Base-by-base conservation (phyloP, 2,113 vertebrate genomes). In the Zapornia atra region DNA sequence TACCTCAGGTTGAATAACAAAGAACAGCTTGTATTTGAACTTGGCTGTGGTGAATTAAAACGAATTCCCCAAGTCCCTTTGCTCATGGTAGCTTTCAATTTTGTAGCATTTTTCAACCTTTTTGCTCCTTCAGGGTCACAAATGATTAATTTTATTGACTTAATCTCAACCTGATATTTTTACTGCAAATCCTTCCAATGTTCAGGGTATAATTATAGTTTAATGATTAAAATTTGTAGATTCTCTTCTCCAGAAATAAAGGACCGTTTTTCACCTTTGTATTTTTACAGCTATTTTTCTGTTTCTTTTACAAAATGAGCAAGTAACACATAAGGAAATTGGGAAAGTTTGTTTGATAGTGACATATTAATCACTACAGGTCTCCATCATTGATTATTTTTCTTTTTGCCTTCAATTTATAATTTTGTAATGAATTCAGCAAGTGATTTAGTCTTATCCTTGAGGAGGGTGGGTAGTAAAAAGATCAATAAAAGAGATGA, bases 91-190 rank as follows among this genome's bases (percentile, higher is more conserved):
- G 70, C 87, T 96, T 97, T 97, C 96, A 95, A 75, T 97, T 97
- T 95, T 96, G 81, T 65, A 94, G 77, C 77, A 66, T 96, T 97
- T 97, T 96, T 86, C 75, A 94, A 72, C 31, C 25, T 54, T 79
- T 96, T 97, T 96, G 38, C 69, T 95, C 90, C 71, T 93, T 96
- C 57, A 93, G 82, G 75, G 78, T 90, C 88, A 93, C 0, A 4
- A 97, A 88, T 96, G 96, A 97, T 97, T 98, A 93, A 95, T 98
- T 97, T 97, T 95, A 95, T 97, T 97, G 90, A 98, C 76, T 94
- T 96, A 98, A 97, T 97, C 82, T 96, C 80, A 97, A 94, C 93
- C 36, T 86, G 75, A 92, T 94, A 95, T 90, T 97, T 98, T 98
- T 95, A 91, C 86, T 91, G 72, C 95, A 97, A 97, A 95, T 97